Evolutionary conservation across 2,113 vertebrate species (phyloP).

Genomic region (Sylvietta virens): DNA sequence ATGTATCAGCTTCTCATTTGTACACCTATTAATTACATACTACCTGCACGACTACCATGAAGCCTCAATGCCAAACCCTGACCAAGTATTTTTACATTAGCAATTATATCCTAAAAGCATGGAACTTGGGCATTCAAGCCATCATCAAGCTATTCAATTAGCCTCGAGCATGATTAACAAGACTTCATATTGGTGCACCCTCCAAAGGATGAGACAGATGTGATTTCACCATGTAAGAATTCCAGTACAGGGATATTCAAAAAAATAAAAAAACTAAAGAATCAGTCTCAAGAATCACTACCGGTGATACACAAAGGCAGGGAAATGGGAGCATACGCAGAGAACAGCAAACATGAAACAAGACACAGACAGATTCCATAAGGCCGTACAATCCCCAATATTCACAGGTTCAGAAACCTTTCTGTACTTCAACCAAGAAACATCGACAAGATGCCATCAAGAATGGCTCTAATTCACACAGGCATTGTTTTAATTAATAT

Average conservation of each 20-base stretch:
- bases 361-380: background rate
- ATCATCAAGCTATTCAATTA: background rate
- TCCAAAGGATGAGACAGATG: background rate
- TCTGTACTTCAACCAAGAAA: background rate
- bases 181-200: background rate
- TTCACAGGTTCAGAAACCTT: background rate
- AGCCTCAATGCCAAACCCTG: background rate
- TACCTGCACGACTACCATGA: background rate
- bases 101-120: background rate
- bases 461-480: background rate
- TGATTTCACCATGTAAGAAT: background rate
- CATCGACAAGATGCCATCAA: background rate
- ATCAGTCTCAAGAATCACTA: background rate
- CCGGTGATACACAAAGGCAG: background rate
- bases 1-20: background rate
- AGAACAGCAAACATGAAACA: background rate
- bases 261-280: background rate
- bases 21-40: background rate
- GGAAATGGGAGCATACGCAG: background rate
- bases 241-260: background rate
- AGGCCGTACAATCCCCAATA: background rate
- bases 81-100: background rate
- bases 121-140: background rate
- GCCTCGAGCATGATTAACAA: background rate
- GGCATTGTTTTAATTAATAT: background rate